Base-by-base conservation (phyloP, 2,797 vertebrate genomes). In the Anabas testudineus region DNA sequence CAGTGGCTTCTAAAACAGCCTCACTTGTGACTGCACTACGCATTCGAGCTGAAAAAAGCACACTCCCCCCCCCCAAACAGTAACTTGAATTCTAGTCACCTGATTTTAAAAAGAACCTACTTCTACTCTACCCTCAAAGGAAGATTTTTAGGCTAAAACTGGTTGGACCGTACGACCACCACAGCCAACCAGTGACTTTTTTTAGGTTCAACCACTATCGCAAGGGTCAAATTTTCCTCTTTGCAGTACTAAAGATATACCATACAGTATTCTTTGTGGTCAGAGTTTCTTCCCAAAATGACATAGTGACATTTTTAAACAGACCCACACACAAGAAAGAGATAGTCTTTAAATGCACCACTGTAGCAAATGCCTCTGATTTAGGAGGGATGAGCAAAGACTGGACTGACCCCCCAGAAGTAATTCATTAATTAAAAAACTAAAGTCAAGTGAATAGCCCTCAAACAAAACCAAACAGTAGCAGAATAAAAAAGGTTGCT, bases 361-460 rank as follows among this genome's bases (percentile, higher is more conserved):
- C 74, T 85, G 81, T 81, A 78, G 75, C 66, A 81, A 80, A 84
- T 81, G 73, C 81, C 81, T 80, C 69, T 67, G 69, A 81, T 80
- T 75, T 73, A 47, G 46, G 26, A 43, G 26, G 13, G n/a, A 42
- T 15, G 13, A 71, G 51, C 56, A 76, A 67, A 67, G 56, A 78
- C 49, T 60, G 22, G 32, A 78, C 47, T 49, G 52, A 79, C 64
- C 76, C 63, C 58, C 30, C 10, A 19, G 36, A 67, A 71, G n/a
- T n/a, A n/a, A 60, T 45, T 30, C 56, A 16, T 28, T 57, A 19
- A 60, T 55, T 21, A 15, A 61, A 56, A 71, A 49, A 51, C 36
- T 67, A 69, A 68, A 77, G 46, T 57, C 46, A 76, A 62, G 67
- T 65, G 43, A 78, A 66, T 53, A 53, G 54, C 71, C 82, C 78